Evolutionary conservation across 2,888 invertebrate species (phyloP).

Genomic region (Malacosoma neustria): DNA sequence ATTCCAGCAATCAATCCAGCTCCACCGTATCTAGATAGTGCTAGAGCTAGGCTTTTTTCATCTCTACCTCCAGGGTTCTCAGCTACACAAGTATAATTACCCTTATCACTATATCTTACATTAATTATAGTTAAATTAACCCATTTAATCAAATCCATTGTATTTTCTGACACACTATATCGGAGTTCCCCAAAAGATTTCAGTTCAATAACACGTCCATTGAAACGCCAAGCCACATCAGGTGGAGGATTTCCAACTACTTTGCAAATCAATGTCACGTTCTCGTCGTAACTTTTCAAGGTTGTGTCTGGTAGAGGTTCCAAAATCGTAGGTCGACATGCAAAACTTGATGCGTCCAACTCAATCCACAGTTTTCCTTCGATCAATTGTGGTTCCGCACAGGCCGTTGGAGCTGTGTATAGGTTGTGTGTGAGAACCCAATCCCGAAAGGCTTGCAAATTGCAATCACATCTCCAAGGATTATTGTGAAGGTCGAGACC

Average conservation of each 20-base stretch:
- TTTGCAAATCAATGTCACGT: slow-evolving; percentile 84
- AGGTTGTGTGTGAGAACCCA: slow-evolving; percentile 83
- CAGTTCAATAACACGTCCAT: slow-evolving; percentile 75
- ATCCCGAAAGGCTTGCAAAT: slow-evolving; percentile 84
- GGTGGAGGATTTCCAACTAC: slow-evolving; percentile 86
- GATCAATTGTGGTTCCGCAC: slow-evolving; percentile 80
- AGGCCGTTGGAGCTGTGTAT: slow-evolving; percentile 84
- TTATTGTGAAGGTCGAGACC: slow-evolving; percentile 87
- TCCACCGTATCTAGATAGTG: slow-evolving; percentile 65
- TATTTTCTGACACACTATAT: slow-evolving; percentile 59
- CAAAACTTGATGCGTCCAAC: slow-evolving; percentile 82
- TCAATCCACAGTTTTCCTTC: slow-evolving; percentile 84
- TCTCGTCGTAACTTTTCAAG: slow-evolving; percentile 79
- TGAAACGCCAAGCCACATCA: slow-evolving; percentile 82
- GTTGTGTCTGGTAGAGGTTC: slow-evolving; percentile 76
- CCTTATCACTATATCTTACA: slow-evolving; percentile 78
- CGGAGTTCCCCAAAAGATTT: slow-evolving; percentile 65
- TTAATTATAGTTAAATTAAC: slow-evolving; percentile 81
- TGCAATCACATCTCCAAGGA: slow-evolving; percentile 93
- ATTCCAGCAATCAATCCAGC: slow-evolving; percentile 55
- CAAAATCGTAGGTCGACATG: slow-evolving; percentile 86
- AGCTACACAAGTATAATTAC: slow-evolving; percentile 86
- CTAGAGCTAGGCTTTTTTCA: slow-evolving; percentile 82
- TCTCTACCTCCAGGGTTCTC: slow-evolving; percentile 88
- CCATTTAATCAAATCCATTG: slow-evolving; percentile 71